phyloP scores from a whole-genome alignment of 1,140 invertebrate genomes.

The Cotesia vestalis region DNA sequence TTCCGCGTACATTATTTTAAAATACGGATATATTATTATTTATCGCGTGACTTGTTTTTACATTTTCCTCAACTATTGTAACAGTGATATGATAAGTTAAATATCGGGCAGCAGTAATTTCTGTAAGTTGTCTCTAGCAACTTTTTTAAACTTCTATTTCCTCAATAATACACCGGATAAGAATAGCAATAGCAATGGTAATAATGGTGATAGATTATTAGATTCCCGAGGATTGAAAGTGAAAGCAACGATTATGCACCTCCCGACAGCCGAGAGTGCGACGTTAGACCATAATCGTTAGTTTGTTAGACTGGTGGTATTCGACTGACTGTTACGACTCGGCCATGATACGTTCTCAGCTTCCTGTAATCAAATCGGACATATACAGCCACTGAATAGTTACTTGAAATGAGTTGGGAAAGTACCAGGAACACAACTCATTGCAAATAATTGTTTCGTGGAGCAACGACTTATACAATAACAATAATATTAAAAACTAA shows the following conservation, averaged over 20 bases:
- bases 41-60: background rate
- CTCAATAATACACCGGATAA: slow-evolving; percentile 6
- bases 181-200: background rate
- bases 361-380: slow-evolving; percentile 24
- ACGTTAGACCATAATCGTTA: slow-evolving; percentile 37
- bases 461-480: background rate
- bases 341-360: slow-evolving; percentile 12
- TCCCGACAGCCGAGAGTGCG: slow-evolving; percentile 46
- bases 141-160: background rate
- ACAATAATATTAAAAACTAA: too few species aligned
- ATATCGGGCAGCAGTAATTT: background rate
- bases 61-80: background rate
- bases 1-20: slow-evolving; percentile 19
- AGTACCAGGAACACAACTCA: slow-evolving; percentile 9
- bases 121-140: background rate
- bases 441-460: background rate
- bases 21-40: background rate
- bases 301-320: background rate
- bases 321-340: slow-evolving; percentile 1
- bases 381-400: background rate
- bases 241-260: slow-evolving; percentile 53
- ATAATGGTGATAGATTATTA: background rate
- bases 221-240: slow-evolving; percentile 49
- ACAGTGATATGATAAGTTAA: background rate
- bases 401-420: slow-evolving; percentile 6